Conservation (phyloP, 1,140 invertebrate species). For the Drosophila parabipectinata region DNA sequence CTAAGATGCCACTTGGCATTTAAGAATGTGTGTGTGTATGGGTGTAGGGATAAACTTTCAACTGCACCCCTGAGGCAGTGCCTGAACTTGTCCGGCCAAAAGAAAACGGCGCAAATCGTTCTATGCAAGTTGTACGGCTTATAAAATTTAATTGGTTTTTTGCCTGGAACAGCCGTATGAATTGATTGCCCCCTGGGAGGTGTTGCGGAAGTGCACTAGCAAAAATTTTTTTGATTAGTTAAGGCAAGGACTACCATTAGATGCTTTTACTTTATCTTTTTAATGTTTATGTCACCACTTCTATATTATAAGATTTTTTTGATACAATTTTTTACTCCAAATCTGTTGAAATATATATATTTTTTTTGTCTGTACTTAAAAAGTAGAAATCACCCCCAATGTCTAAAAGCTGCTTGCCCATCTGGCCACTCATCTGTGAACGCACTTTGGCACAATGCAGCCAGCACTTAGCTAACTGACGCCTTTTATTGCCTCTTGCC, state of each 20-base stretch:
- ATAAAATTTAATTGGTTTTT: slow-evolving; percentile 81
- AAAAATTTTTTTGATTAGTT: not conserved
- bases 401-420: slow-evolving; percentile 11
- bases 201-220: not conserved
- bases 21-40: slow-evolving; percentile 3
- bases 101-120: slow-evolving; percentile 27
- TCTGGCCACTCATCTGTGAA: slow-evolving; percentile 56
- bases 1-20: slow-evolving; percentile 16
- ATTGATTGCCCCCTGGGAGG: slow-evolving; percentile 57
- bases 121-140: slow-evolving; percentile 66
- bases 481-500: slow-evolving; percentile 64
- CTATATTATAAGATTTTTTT: too few relatives aligned
- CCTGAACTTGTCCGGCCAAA: slow-evolving; percentile 53
- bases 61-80: slow-evolving; percentile 52
- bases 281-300: too few relatives aligned
- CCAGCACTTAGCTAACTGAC: slow-evolving; percentile 67
- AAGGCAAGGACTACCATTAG: not conserved
- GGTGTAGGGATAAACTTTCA: slow-evolving; percentile 59
- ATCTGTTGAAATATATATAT: not conserved
- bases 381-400: not conserved
- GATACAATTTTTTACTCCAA: too few relatives aligned
- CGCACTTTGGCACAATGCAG: slow-evolving; percentile 62
- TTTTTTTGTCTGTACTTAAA: not conserved
- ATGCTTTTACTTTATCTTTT: too few relatives aligned
- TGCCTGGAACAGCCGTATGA: slow-evolving; percentile 41